phyloP scores from a whole-genome alignment of 1,140 invertebrate genomes.

The Paralvinella palmiformis region DNA sequence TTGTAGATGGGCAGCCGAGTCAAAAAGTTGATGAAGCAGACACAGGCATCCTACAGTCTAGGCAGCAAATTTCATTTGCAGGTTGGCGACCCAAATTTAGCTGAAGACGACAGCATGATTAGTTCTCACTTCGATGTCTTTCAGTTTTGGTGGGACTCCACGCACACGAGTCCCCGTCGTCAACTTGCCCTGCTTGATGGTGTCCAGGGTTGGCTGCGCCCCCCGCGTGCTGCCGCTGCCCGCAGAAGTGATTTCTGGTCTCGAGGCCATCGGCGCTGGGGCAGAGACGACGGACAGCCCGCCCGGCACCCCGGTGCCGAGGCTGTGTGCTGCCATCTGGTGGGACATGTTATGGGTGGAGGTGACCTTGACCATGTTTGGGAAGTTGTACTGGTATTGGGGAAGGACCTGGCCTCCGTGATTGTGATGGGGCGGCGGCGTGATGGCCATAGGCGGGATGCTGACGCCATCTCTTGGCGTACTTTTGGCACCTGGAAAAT shows the following conservation, averaged over 20 bases:
- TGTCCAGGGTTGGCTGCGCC: conserved; percentile 15
- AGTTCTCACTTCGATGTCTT: conserved; percentile 34
- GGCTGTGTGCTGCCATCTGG: conserved; percentile 14
- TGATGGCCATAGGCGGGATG: background rate
- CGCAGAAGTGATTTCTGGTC: conserved; percentile 16
- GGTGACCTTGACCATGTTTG: conserved; percentile 17
- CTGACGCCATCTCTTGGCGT: background rate
- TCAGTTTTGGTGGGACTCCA: conserved; percentile 28
- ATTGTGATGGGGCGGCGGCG: background rate
- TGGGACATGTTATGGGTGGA: background rate
- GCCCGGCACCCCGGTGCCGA: conserved; percentile 18
- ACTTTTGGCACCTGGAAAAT: conserved; percentile 3
- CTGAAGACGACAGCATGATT: conserved; percentile 37
- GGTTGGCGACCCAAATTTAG: conserved; percentile 25
- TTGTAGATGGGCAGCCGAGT: too few species aligned
- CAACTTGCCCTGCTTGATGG: background rate
- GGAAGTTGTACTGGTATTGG: conserved; percentile 11
- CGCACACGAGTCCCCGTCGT: conserved; percentile 24
- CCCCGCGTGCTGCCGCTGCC: background rate
- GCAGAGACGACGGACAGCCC: conserved; percentile 42
- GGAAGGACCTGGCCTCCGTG: background rate
- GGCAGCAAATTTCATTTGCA: too few species aligned
- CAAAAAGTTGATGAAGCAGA: too few species aligned
- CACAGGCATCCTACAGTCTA: too few species aligned
- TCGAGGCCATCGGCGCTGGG: conserved; percentile 36